Percentiles rank a stretch among this genome's conserved stretches.
Evolutionary conservation across 1,140 invertebrate species (phyloP).

Genomic region (Drosophila parabipectinata): DNA sequence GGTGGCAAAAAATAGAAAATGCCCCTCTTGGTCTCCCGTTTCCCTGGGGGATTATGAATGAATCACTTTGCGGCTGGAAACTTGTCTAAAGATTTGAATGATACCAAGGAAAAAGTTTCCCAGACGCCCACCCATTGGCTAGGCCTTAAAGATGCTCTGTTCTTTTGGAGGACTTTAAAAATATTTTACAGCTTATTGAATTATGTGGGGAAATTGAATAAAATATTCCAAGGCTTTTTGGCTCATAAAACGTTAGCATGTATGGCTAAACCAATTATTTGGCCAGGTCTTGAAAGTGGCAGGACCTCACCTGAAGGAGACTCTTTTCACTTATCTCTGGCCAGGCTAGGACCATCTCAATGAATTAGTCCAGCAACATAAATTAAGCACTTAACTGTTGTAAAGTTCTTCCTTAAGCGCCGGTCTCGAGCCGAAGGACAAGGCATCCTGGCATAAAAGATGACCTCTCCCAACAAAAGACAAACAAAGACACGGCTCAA

Average conservation of each 20-base stretch:
- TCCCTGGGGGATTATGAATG: constrained; percentile 35
- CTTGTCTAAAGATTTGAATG: constrained; percentile 22
- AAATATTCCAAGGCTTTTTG: neutral
- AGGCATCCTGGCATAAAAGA: constrained; percentile 33
- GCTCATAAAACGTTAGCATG: neutral
- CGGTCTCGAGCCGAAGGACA: neutral
- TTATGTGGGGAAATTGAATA: constrained; percentile 13
- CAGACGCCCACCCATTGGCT: neutral
- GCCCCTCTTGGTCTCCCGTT: too few relatives aligned
- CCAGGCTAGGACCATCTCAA: constrained; percentile 34
- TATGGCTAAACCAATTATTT: constrained; percentile 34
- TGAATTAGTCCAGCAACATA: constrained; percentile 60
- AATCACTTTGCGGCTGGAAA: constrained; percentile 39
- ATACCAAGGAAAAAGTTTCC: constrained; percentile 19
- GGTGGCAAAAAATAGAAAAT: constrained; percentile 17
- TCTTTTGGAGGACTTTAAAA: neutral
- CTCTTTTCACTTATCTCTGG: constrained; percentile 34
- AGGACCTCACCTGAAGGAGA: constrained; percentile 13
- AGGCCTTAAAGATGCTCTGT: neutral
- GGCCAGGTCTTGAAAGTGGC: neutral
- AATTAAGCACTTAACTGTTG: constrained; percentile 66
- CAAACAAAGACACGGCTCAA: constrained; percentile 60
- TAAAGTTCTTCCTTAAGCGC: constrained; percentile 36
- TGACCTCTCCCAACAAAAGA: constrained; percentile 41
- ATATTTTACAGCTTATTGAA: neutral